Evolutionary conservation across 2,113 vertebrate species (phyloP).

Genomic region (Nycticebus coucang): DNA sequence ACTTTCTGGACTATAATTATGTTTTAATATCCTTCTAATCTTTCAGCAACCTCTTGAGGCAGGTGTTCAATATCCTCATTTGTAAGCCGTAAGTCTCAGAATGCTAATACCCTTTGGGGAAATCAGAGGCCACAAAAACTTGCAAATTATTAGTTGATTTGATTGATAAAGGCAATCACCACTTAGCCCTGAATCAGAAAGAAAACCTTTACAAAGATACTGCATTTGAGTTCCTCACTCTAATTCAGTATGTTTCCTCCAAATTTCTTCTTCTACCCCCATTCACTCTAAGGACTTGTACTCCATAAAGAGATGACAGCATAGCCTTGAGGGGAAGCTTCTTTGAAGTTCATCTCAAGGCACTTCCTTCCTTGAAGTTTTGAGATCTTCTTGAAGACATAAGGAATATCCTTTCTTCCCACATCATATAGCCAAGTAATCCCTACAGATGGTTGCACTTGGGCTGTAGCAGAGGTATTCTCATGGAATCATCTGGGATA

Average conservation of each 20-base stretch:
- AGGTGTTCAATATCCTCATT: neutral
- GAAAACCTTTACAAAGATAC: neutral
- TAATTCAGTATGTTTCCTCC: neutral
- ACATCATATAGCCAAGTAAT: neutral
- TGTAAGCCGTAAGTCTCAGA: neutral
- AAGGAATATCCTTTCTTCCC: neutral
- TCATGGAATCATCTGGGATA: neutral
- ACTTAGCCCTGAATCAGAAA: neutral
- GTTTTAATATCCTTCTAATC: neutral
- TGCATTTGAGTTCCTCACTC: neutral
- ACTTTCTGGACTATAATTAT: too few relatives aligned
- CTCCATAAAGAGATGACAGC: neutral
- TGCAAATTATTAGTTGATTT: neutral
- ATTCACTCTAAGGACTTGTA: neutral
- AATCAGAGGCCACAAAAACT: neutral
- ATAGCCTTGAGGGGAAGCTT: neutral
- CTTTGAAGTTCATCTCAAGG: neutral
- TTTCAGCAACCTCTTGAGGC: neutral
- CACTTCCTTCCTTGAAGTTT: neutral
- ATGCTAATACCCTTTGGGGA: neutral
- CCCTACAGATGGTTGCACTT: neutral
- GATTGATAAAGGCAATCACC: neutral
- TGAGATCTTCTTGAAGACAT: neutral
- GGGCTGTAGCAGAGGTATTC: neutral
- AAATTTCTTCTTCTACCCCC: neutral